Base-by-base conservation (phyloP, 2,888 invertebrate species). In the Coremacera marginata region DNA sequence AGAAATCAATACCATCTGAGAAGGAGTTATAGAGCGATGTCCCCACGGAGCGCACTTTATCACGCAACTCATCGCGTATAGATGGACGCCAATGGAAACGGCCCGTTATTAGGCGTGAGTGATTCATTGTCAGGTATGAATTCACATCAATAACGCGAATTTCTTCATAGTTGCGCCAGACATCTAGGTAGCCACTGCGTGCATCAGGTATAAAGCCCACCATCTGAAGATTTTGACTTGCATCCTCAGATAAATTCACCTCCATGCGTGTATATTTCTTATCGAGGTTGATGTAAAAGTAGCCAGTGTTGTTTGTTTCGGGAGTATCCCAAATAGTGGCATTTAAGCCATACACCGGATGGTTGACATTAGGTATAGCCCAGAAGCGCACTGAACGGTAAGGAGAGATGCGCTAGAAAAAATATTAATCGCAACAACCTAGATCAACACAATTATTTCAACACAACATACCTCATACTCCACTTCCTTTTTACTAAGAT, bases 121-220 rank as follows among this genome's bases (percentile, higher is more conserved):
- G 96, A 89, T 96, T 96, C 82, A 96, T 91, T 34, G 94, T 92
- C 65, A 96, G 90, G 87, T 94, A 95, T 27, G 95, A 95, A 4
- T 94, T 92, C 27, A 96, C 89, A 88, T 96, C 96, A 3, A 94
- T 93, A 60, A 95, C 92, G 2, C 92, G 91, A 82, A 95, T 93
- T 87, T 95, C 95, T 80, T 95, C 95, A 84, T 94, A 96, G 82
- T 95, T 93, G 55, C 96, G 91, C 95, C 95, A 96, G 14, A 95
- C 91, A 86, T 95, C 93, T 82, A 96, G 92, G 80, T 92, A 91
- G 0, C 93, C 94, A 80, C 94, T 95, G 51, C 96, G 91, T 0
- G 94, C 92, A 86, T 96, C 95, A 0, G 94, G 93, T 80, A 95
- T 94, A 78, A 91, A 91, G 1, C 95, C 95, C 75, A 94, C 91